A percentile compares a stretch with the other conserved stretches of the same genome.
phyloP scores from a whole-genome alignment of 2,797 vertebrate species.

The Hippopotamyrus pictus region DNA sequence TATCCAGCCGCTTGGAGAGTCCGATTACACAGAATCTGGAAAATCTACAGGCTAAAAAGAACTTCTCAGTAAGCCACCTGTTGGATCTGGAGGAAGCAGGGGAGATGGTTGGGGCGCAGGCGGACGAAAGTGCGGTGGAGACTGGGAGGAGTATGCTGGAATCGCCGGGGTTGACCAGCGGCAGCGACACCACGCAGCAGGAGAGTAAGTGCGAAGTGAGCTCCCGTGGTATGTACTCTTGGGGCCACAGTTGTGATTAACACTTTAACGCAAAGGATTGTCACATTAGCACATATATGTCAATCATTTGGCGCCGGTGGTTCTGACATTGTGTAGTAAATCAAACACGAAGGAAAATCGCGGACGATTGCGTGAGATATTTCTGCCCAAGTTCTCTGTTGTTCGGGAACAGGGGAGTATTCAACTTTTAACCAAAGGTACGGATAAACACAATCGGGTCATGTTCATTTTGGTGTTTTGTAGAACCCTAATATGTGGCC shows the following conservation, averaged over 20 bases:
- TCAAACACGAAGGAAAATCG: slow-evolving; percentile 13
- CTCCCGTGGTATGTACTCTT: slow-evolving; percentile 22
- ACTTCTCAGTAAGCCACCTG: slow-evolving; percentile 98
- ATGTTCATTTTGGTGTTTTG: neutral
- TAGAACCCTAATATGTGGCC: neutral
- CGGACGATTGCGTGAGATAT: neutral
- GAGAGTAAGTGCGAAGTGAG: slow-evolving; percentile 78
- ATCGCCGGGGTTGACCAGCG: slow-evolving; percentile 90
- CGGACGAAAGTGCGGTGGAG: slow-evolving; percentile 81
- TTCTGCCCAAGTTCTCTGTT: neutral
- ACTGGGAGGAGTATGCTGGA: slow-evolving; percentile 85
- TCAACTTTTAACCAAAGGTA: neutral
- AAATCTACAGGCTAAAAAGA: slow-evolving; percentile 92
- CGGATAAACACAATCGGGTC: neutral
- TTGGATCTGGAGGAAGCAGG: slow-evolving; percentile 93
- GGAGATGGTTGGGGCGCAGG: slow-evolving; percentile 84
- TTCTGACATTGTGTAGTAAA: slow-evolving; percentile 17
- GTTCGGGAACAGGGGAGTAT: neutral
- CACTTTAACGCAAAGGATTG: slow-evolving; percentile 24
- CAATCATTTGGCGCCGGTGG: slow-evolving; percentile 22
- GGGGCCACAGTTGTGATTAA: slow-evolving; percentile 24
- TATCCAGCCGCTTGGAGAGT: slow-evolving; percentile 84
- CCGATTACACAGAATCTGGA: slow-evolving; percentile 80
- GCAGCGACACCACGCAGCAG: slow-evolving; percentile 92
- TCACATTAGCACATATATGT: slow-evolving; percentile 32